phyloP scores from a whole-genome alignment of 35 echinoderm and acorn worm species.

The Nesometra sesokonis region DNA sequence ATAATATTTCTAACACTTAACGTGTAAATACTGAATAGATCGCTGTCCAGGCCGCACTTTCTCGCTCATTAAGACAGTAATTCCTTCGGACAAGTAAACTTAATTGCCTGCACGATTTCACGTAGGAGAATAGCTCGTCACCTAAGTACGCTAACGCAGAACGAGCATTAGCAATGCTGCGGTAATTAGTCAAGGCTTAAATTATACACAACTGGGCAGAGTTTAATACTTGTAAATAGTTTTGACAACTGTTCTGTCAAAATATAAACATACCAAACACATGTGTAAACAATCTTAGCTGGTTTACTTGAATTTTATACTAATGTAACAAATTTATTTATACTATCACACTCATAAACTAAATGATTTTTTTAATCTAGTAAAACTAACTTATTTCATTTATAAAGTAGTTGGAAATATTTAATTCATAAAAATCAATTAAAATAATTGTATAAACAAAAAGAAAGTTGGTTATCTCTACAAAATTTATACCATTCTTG shows the following conservation, averaged over 20 bases:
- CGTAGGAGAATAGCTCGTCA: neutral
- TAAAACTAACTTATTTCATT: too few relatives aligned
- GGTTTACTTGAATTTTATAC: too few relatives aligned
- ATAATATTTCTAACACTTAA: constrained; percentile 1
- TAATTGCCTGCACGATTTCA: neutral
- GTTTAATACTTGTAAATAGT: neutral
- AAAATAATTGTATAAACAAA: too few relatives aligned
- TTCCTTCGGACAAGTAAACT: neutral
- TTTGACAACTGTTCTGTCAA: neutral
- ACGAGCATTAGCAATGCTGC: neutral
- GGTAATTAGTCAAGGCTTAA: neutral
- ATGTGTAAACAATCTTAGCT: too few relatives aligned
- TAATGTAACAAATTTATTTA: too few relatives aligned
- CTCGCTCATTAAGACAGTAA: neutral
- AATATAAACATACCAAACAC: too few relatives aligned
- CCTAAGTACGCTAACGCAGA: neutral
- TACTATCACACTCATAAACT: too few relatives aligned
- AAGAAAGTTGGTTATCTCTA: too few relatives aligned
- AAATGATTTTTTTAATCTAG: too few relatives aligned
- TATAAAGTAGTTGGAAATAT: too few relatives aligned
- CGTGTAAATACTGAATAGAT: neutral
- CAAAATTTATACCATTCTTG: too few relatives aligned
- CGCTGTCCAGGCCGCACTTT: neutral
- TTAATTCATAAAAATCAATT: too few relatives aligned
- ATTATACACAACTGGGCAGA: neutral